phyloP scores from a whole-genome alignment of 2,888 invertebrate species.

The Nomada ferruginata region DNA sequence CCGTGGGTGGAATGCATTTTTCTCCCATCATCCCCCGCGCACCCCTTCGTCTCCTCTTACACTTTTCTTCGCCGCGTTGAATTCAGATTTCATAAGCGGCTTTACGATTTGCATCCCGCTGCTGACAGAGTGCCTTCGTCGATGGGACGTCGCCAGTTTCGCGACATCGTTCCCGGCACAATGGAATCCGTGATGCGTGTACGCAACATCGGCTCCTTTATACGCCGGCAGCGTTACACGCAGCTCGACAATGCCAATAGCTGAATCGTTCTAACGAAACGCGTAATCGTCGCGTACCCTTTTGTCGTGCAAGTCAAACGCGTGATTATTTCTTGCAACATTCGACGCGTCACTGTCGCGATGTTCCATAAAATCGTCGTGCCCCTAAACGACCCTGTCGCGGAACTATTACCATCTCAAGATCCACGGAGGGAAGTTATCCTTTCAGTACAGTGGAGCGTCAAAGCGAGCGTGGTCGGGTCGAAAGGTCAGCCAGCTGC shows the following conservation, averaged over 20 bases:
- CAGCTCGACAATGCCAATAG: conserved; percentile 33
- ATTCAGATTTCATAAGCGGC: conserved; percentile 64
- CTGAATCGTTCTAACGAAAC: not conserved
- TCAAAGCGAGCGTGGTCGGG: conserved; percentile 12
- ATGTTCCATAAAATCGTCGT: not conserved
- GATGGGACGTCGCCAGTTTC: conserved; percentile 23
- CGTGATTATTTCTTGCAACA: too few relatives aligned
- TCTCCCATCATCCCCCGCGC: not conserved
- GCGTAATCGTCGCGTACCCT: not conserved
- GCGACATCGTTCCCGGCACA: conserved; percentile 23
- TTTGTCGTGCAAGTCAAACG: not conserved
- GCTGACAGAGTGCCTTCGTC: conserved; percentile 17
- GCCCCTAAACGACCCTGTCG: not conserved
- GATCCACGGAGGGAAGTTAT: not conserved
- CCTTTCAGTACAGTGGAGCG: not conserved
- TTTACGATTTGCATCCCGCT: conserved; percentile 68
- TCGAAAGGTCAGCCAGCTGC: conserved; percentile 36
- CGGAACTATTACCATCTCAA: not conserved
- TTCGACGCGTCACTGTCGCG: too few relatives aligned
- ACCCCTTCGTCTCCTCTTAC: not conserved
- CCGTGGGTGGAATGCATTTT: conserved; percentile 72
- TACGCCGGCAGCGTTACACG: conserved; percentile 16
- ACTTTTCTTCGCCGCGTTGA: conserved; percentile 12
- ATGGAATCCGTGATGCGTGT: conserved; percentile 58
- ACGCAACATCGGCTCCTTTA: conserved; percentile 39